Base-by-base conservation (phyloP, 2,888 invertebrate species). In the Drosophila mimica region DNA sequence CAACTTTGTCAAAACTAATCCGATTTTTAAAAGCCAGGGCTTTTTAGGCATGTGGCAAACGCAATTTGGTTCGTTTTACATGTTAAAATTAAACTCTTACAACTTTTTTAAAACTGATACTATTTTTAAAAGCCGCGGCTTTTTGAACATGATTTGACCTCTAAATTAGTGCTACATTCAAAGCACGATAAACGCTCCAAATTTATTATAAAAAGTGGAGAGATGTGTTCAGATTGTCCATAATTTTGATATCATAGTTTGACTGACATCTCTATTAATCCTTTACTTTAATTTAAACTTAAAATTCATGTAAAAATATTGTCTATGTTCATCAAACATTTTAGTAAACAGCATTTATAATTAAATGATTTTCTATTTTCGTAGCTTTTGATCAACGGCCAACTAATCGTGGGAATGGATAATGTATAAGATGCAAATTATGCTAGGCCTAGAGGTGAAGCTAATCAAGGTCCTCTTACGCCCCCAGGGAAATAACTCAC, bases 401-500 rank as follows among this genome's bases (percentile, higher is more conserved):
- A 40, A 57, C 31, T 15, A 48, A 65, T 40, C 90, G 90, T 83
- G 83, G 83, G 87, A 83, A 83, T 70, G 77, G 43, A 65, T 62
- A 65, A 66, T 63, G 48, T 31, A 30, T 33, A 59, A 63, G 31
- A 74, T 88, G 90, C 83, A 70, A 70, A 74, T 79, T 59, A 43
- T 53, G 36, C 9, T 36, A 13, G 20, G n/a, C 33, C 46, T 34
- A n/a, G 20, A 53, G 56, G 38, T 48, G 33, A 38, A 40, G 25
- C 71, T 68, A 82, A 88, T 82, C 69, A 46, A 66, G 58, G 56
- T 58, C 64, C 59, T 66, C 62, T 31, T 53, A 73, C 91, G 89
- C 84, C 89, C 70, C 64, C 70, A 56, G 43, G 20, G 62, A 67
- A 65, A 71, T 83, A 86, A 70, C 59, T 80, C 49, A 74, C 53